These are phyloP conservation scores for Chrysochloris asiatica DNA, from an alignment of 2,113 vertebrate species.

Conservation along the genomic window DNA sequence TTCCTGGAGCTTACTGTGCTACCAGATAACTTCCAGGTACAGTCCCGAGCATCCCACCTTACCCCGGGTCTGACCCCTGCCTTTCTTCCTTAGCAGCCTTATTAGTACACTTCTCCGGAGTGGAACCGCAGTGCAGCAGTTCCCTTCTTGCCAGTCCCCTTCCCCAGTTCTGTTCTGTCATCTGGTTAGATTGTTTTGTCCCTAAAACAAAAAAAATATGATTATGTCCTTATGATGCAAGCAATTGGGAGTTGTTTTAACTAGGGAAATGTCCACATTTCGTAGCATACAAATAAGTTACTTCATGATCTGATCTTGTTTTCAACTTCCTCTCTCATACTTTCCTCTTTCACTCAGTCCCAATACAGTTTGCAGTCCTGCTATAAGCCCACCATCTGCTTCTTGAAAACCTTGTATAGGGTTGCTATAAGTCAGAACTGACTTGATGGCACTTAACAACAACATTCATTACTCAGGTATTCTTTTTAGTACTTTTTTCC, in stretches of 20 bases:
- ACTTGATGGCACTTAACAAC: too few species aligned
- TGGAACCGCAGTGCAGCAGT: too few species aligned
- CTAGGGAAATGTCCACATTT: not conserved
- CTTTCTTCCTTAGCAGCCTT: not conserved
- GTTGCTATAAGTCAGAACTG: too few species aligned
- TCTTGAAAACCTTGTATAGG: too few species aligned
- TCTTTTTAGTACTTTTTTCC: not conserved
- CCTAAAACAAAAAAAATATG: constrained; percentile 37
- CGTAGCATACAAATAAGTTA: not conserved
- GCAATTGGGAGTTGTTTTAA: not conserved
- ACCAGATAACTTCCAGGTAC: not conserved
- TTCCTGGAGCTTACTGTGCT: not conserved
- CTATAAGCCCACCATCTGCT: too few species aligned
- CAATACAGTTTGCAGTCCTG: not conserved
- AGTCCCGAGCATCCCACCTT: not conserved
- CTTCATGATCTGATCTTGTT: not conserved
- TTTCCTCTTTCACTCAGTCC: constrained; percentile 14
- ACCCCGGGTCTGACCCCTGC: not conserved
- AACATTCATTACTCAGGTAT: constrained; percentile 3
- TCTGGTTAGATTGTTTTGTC: not conserved
- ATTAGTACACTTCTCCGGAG: not conserved
- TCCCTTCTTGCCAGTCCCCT: not conserved
- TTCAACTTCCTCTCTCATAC: not conserved
- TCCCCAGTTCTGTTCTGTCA: not conserved
- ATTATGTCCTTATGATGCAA: not conserved